A percentile compares a stretch with the other conserved stretches of the same genome.
Evolutionary conservation across 1,140 invertebrate genomes (phyloP).

Genomic region (Hycleus cichorii): DNA sequence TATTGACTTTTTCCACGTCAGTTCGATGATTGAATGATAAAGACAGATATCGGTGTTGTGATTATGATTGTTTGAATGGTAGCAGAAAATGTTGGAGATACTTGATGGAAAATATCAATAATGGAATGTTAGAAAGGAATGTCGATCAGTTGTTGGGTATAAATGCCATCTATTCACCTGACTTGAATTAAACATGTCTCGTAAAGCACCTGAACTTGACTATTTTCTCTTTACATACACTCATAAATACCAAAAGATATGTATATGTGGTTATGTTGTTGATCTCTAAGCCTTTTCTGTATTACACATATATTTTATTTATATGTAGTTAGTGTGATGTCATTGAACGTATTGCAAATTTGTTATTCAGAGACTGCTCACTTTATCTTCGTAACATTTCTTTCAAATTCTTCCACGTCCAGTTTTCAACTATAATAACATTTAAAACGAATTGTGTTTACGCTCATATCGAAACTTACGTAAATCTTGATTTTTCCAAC

Average conservation of each 20-base stretch:
- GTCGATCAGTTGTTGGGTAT: slow-evolving; percentile 6
- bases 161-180: slow-evolving; percentile 19
- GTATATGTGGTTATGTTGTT: background rate
- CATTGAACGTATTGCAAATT: slow-evolving; percentile 31
- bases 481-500: too few species aligned
- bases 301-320: background rate
- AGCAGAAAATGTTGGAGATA: background rate
- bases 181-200: slow-evolving; percentile 28
- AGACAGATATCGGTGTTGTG: too few species aligned
- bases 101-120: background rate
- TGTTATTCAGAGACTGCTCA: slow-evolving; percentile 26
- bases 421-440: slow-evolving; percentile 17
- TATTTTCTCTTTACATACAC: slow-evolving; percentile 3
- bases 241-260: too few species aligned
- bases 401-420: slow-evolving; percentile 27
- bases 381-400: slow-evolving; percentile 24
- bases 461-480: too few species aligned
- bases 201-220: slow-evolving; percentile 21
- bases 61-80: background rate
- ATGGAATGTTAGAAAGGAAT: slow-evolving; percentile 1
- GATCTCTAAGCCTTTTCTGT: slow-evolving; percentile 23
- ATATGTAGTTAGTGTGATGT: slow-evolving; percentile 10
- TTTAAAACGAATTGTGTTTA: too few species aligned
- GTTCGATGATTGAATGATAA: too few species aligned
- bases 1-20: too few species aligned